Base-by-base conservation (phyloP, 2,888 invertebrate genomes). In the Idaea straminata region DNA sequence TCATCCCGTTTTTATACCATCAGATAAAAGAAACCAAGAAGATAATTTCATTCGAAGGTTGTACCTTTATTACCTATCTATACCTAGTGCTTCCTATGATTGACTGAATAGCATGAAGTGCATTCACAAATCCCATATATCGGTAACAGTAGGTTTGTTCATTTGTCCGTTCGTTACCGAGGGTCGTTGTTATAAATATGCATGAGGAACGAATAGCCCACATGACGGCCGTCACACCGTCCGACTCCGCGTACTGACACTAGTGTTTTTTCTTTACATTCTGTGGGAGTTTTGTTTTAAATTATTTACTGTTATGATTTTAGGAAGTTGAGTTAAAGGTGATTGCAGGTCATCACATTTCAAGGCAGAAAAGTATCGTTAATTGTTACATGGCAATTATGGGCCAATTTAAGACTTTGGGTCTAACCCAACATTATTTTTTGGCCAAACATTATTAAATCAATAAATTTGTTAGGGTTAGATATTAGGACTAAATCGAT, bases 191-290 rank as follows among this genome's bases (percentile, higher is more conserved):
- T 71, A 81, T 84, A 76, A 77, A 84, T 83, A 84, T 84, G 79
- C 79, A 84, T 84, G 83, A 82, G 80, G 74, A 77, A 83, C 83
- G 81, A 77, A 77, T 74, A 77, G 74, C 66, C 82, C 83, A 84
- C 79, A 84, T 84, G 84, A 74, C 80, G 78, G 70, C 66, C 70
- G 68, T 67, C 65, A 67, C 66, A 47, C 47, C 68, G 64, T 13
- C 47, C 47, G 47, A 7, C 13, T 47, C 47, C 47, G 66, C 68
- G 69, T 63, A 70, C 66, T 66, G 70, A 67, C 66, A 66, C 63
- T 61, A 57, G n/a, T 61, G 57, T 65, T 71, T 72, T 73, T 72
- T 74, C 69, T 66, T 64, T 60, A 47, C 36, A 6, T 66, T 57
- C 47, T 66, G 64, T 72, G 69, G 72, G 72, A 74, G 72, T 68